These are phyloP conservation scores for Falco novaeseelandiae DNA, from an alignment of 2,797 vertebrate genomes.

Conservation along the genomic window DNA sequence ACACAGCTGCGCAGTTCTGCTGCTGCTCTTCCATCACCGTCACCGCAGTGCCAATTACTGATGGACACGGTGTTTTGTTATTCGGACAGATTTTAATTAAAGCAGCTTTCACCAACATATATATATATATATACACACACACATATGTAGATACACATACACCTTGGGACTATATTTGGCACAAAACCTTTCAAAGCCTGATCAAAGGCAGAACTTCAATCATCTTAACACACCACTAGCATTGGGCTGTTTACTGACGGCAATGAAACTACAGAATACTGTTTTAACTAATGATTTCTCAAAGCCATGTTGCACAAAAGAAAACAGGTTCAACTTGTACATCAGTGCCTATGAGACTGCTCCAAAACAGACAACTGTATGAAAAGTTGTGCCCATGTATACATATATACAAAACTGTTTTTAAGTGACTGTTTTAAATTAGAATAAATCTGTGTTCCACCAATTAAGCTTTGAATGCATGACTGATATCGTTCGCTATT, in stretches of 20 bases:
- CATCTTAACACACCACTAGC: background rate
- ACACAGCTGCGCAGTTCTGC: background rate
- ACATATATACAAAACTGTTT: constrained; percentile 69
- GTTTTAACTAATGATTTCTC: constrained; percentile 45
- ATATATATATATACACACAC: no score
- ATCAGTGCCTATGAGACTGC: constrained; percentile 47
- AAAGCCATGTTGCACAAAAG: constrained; percentile 47
- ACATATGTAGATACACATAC: rapidly evolving
- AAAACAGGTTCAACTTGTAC: constrained; percentile 55
- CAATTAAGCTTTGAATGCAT: constrained; percentile 61
- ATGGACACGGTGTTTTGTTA: background rate
- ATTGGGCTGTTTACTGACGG: constrained; percentile 9
- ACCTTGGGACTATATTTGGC: background rate
- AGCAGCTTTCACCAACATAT: background rate
- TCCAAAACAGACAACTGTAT: constrained; percentile 67
- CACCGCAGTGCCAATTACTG: background rate
- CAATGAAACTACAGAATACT: background rate
- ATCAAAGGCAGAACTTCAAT: constrained; percentile 10
- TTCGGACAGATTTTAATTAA: background rate
- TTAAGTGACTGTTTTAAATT: constrained; percentile 67
- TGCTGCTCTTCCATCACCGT: background rate
- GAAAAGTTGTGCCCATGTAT: constrained; percentile 68
- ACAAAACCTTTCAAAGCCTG: background rate
- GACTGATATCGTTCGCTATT: constrained; percentile 37
- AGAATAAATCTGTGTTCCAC: constrained; percentile 69